A percentile compares a stretch with the other conserved stretches of the same genome.
phyloP scores from a whole-genome alignment of 1,140 invertebrate species.

The Dendrolimus kikuchii region DNA sequence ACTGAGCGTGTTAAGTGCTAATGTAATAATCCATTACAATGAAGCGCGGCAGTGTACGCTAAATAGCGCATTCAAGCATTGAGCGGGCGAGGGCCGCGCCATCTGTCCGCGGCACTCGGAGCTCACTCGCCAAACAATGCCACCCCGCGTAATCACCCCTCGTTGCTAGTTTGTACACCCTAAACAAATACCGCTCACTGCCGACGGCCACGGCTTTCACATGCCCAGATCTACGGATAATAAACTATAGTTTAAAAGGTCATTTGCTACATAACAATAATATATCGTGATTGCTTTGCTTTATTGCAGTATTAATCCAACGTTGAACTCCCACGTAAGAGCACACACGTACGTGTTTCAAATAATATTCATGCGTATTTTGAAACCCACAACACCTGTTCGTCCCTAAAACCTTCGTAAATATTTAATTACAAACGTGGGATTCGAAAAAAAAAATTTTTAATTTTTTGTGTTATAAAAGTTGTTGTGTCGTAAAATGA shows the following conservation, averaged over 20 bases:
- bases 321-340: too few species aligned
- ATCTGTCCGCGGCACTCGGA: slow-evolving; percentile 55
- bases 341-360: too few species aligned
- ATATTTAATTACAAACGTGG: slow-evolving; percentile 9
- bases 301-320: too few species aligned
- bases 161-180: slow-evolving; percentile 52
- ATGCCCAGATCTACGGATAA: slow-evolving; percentile 7
- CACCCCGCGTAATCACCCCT: slow-evolving; percentile 58
- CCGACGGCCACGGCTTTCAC: slow-evolving; percentile 24
- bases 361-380: too few species aligned
- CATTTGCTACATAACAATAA: slow-evolving; percentile 2
- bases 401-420: too few species aligned
- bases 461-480: slow-evolving; percentile 10
- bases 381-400: too few species aligned
- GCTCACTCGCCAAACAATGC: slow-evolving; percentile 40
- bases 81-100: slow-evolving; percentile 34
- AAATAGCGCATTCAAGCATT: slow-evolving; percentile 65
- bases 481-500: slow-evolving; percentile 43
- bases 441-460: slow-evolving; percentile 36
- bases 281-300: too few species aligned
- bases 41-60: slow-evolving; percentile 56
- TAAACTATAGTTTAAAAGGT: slow-evolving; percentile 7
- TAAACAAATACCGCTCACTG: slow-evolving; percentile 58
- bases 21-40: slow-evolving; percentile 71
- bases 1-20: slow-evolving; percentile 66